Evolutionary conservation across 2,113 vertebrate species (phyloP).

Genomic region (Sturnira hondurensis): DNA sequence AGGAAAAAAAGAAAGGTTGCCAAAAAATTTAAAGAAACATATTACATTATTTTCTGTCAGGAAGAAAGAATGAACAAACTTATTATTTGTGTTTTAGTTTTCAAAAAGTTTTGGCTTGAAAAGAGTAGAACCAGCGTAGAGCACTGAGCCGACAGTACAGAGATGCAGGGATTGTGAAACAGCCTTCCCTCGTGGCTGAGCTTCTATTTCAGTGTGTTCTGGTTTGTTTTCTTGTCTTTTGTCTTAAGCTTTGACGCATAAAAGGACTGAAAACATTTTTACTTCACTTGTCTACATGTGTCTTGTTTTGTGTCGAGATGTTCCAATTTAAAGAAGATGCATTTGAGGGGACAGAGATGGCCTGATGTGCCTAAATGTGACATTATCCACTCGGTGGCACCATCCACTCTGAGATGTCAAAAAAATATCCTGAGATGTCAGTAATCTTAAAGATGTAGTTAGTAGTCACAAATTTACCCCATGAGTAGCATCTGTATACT

Average conservation of each 20-base stretch:
- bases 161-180: background rate
- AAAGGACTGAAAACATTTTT: constrained; percentile 41
- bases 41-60: background rate
- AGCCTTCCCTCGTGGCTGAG: background rate
- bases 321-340: constrained; percentile 34
- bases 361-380: constrained; percentile 19
- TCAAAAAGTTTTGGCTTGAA: background rate
- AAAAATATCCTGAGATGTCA: constrained; percentile 13
- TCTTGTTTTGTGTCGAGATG: constrained; percentile 22
- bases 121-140: background rate
- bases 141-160: background rate
- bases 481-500: constrained; percentile 50
- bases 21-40: background rate
- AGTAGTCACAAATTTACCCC: constrained; percentile 39
- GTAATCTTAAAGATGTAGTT: constrained; percentile 45
- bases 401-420: constrained; percentile 31
- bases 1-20: constrained; percentile 14
- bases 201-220: background rate
- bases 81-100: constrained; percentile 40
- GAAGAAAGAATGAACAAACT: background rate
- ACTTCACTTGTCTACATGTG: constrained; percentile 30
- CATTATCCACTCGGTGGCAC: background rate
- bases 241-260: constrained; percentile 40
- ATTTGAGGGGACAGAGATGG: constrained; percentile 1
- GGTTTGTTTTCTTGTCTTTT: background rate